Evolutionary conservation across 2,888 invertebrate species (phyloP).

Genomic region (Mantis religiosa): DNA sequence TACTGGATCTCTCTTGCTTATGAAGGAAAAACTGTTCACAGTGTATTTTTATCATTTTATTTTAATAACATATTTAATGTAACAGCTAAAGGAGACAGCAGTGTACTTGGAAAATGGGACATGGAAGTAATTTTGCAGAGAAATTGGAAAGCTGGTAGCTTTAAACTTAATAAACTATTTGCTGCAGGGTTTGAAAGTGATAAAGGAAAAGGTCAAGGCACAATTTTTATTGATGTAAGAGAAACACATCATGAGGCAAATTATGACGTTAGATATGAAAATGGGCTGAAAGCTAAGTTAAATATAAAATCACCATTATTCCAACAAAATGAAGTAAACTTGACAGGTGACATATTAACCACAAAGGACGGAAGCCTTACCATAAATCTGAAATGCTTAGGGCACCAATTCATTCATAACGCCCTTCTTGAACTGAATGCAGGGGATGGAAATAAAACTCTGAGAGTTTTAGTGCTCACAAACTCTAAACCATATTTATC

Average conservation of each 20-base stretch:
- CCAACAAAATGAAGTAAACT: neutral
- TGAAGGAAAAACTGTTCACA: neutral
- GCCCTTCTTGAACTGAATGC: neutral
- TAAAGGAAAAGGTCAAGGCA: neutral
- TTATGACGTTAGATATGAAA: constrained; percentile 10
- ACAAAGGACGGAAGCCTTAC: neutral
- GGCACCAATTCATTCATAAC: neutral
- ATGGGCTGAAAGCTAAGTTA: neutral
- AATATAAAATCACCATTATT: neutral
- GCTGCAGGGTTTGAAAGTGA: neutral
- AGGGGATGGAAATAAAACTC: neutral
- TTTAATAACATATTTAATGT: neutral
- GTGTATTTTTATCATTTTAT: neutral
- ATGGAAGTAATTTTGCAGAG: neutral
- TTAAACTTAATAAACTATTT: neutral
- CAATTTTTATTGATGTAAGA: neutral
- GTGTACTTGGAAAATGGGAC: neutral
- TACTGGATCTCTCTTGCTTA: neutral
- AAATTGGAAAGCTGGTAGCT: neutral
- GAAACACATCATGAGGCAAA: constrained; percentile 17
- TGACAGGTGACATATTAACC: neutral
- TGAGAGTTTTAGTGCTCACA: neutral
- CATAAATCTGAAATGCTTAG: neutral
- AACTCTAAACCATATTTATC: neutral
- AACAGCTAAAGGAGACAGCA: neutral